Evolutionary conservation across 2,888 invertebrate genomes (phyloP).

Genomic region (Brachyptera risi): DNA sequence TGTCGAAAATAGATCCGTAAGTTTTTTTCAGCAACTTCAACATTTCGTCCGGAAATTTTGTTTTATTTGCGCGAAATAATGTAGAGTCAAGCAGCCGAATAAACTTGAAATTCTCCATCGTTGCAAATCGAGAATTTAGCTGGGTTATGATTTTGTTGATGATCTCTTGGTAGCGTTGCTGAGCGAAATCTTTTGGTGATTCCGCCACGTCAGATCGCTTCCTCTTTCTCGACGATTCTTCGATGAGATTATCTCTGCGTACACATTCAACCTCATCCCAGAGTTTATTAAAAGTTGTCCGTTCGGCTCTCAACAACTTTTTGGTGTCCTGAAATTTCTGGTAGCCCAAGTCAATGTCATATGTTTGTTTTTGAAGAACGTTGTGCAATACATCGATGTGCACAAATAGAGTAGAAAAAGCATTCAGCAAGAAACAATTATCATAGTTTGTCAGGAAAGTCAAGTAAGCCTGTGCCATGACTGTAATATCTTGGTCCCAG

Average conservation of each 20-base stretch:
- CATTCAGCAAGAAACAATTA: background rate
- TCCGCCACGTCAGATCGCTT: background rate
- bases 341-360: background rate
- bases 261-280: background rate
- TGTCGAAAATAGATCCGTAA: background rate
- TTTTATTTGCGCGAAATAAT: background rate
- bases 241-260: background rate
- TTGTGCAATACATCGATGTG: background rate
- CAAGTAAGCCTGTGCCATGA: background rate
- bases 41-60: background rate
- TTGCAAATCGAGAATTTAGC: background rate
- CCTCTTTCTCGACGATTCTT: background rate
- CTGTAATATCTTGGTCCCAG: background rate
- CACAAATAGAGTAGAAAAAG: background rate
- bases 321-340: background rate
- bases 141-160: background rate
- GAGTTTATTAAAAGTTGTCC: background rate
- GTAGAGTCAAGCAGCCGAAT: background rate
- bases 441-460: background rate
- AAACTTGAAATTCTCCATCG: background rate
- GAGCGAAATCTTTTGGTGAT: background rate
- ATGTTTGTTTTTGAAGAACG: background rate
- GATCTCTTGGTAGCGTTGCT: background rate
- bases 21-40: background rate
- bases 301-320: background rate